Conservation (phyloP, 2,797 vertebrate species). For the Gastrophryne carolinensis region DNA sequence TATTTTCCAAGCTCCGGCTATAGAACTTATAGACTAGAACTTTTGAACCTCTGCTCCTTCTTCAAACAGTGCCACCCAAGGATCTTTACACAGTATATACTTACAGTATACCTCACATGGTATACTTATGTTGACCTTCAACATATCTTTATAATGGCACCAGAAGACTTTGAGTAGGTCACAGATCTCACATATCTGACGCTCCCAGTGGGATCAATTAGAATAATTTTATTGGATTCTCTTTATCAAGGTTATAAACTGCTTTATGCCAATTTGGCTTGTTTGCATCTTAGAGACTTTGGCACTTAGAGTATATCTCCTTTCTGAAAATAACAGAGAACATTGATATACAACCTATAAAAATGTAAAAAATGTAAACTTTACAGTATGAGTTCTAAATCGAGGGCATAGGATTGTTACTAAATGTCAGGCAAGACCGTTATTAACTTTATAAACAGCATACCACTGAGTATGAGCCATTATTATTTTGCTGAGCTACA, state of each 20-base stretch:
- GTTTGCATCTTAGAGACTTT: neutral
- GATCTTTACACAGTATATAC: too few species aligned
- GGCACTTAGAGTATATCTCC: neutral
- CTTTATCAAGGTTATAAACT: neutral
- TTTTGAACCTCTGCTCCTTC: too few species aligned
- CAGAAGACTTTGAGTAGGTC: neutral
- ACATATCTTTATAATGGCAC: too few species aligned
- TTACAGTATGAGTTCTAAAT: slow-evolving; percentile 29
- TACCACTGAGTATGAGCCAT: slow-evolving; percentile 43
- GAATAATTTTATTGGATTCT: neutral
- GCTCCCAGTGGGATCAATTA: neutral
- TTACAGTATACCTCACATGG: too few species aligned
- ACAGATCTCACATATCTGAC: neutral
- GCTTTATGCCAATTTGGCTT: neutral
- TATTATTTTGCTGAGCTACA: slow-evolving; percentile 44
- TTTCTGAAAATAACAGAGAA: neutral
- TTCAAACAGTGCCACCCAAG: too few species aligned
- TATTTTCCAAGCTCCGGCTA: too few species aligned
- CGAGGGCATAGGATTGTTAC: slow-evolving; percentile 21
- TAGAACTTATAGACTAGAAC: too few species aligned
- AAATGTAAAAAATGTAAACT: slow-evolving; percentile 38
- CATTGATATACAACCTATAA: slow-evolving; percentile 20
- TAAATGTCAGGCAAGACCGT: slow-evolving; percentile 38
- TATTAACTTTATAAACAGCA: slow-evolving; percentile 42
- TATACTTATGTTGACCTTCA: too few species aligned